Conservation (phyloP, 1,140 invertebrate species). For the Oryctes rhinoceros region DNA sequence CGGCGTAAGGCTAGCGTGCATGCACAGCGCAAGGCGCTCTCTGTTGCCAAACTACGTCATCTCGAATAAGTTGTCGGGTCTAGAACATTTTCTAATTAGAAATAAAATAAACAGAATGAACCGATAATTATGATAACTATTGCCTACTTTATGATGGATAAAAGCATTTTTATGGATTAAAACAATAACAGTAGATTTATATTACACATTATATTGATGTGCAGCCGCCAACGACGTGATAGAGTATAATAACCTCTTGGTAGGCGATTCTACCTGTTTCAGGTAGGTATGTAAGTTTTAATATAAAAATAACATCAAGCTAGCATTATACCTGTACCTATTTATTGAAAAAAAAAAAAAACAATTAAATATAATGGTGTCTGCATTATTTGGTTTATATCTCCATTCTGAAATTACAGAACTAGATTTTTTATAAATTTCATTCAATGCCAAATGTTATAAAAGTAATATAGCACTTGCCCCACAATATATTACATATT, state of each 20-base stretch:
- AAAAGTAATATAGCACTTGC: too few relatives aligned
- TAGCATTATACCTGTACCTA: too few relatives aligned
- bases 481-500: too few relatives aligned
- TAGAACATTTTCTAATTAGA: neutral
- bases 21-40: neutral
- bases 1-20: neutral
- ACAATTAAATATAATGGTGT: too few relatives aligned
- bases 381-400: too few relatives aligned
- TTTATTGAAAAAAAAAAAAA: too few relatives aligned
- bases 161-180: neutral
- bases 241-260: neutral
- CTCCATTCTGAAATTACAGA: too few relatives aligned
- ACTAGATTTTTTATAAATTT: too few relatives aligned
- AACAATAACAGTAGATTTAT: too few relatives aligned
- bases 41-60: slow-evolving; percentile 8
- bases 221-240: neutral
- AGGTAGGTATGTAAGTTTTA: neutral
- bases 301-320: neutral
- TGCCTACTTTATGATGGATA: neutral
- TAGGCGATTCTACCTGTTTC: neutral
- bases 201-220: too few relatives aligned
- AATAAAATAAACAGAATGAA: neutral
- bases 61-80: neutral
- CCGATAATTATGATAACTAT: neutral
- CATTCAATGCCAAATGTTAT: too few relatives aligned